Base-by-base conservation (phyloP, 2,888 invertebrate genomes). In the Aporophyla lueneburgensis region DNA sequence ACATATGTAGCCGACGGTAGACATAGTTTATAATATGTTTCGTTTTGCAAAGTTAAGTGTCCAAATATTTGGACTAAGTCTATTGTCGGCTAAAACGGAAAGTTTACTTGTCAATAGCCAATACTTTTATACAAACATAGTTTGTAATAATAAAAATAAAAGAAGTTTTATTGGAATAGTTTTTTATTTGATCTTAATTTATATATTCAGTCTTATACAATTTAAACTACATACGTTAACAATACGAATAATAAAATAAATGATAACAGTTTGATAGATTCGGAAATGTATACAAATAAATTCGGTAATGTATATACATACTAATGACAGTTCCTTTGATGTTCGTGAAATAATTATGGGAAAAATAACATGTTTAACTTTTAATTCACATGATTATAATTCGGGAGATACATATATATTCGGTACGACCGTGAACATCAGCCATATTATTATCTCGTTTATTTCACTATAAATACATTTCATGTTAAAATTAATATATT, bases 141-240 rank as follows among this genome's bases (percentile, higher is more conserved):
- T 76, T 81, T 81, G 46, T 76, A 69, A 71, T 24, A 77, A 77
- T 71, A 65, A 63, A 75, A 71, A 33, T 56, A 59, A 56, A 71
- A 49, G 19, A 71, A 51, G 53, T 56, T 40, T 9, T 56, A 54
- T 33, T 43, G 62, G 2, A 40, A 59, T 49, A 0, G 24, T 24
- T 69, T 72, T 40, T 68, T 33, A 69, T 81, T 81, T 77, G n/a
- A 43, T 56, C 56, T 14, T 33, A 33, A 33, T 6, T 46, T 46
- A 66, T 9, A 53, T 66, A 61, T 58, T 75, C 82, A 81, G 83
- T 73, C 72, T 76, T 67, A 69, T 69, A 66, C 6, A 40, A 69
- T 19, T 51, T 62, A 19, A 62, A 54, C 24, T 21, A 14, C 9
- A 43, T 19, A 43, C 9, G 5, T 53, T 2, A 33, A 53, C 33